A percentile compares a stretch with the other conserved stretches of the same genome.
These are phyloP conservation scores for Echiichthys vipera DNA, from an alignment of 2,797 vertebrate species.

Conservation along the genomic window DNA sequence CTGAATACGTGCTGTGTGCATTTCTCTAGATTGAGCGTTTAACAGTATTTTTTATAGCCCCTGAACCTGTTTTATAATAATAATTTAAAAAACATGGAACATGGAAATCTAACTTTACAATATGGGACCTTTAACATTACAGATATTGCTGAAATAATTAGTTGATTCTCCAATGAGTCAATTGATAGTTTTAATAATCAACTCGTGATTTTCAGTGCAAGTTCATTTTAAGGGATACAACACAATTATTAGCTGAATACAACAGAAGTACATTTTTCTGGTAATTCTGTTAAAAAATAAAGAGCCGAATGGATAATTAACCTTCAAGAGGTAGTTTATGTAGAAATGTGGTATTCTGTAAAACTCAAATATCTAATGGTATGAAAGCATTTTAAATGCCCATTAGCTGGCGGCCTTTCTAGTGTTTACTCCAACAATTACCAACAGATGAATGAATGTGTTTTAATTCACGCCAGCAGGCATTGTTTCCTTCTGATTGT, in stretches of 20 bases:
- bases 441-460: constrained; percentile 54
- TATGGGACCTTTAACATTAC: not conserved
- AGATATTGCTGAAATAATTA: not conserved
- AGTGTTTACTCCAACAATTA: constrained; percentile 50
- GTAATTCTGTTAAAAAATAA: constrained; percentile 10
- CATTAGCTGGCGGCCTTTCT: constrained; percentile 27
- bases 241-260: too few relatives aligned
- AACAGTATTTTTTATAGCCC: too few relatives aligned
- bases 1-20: too few relatives aligned
- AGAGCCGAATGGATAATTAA: not conserved
- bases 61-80: too few relatives aligned
- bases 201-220: too few relatives aligned
- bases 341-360: not conserved
- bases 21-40: too few relatives aligned
- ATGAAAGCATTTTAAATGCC: constrained; percentile 32
- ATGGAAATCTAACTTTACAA: too few relatives aligned
- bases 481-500: constrained; percentile 61
- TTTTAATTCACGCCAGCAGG: constrained; percentile 61
- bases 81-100: too few relatives aligned
- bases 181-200: too few relatives aligned
- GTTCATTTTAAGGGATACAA: too few relatives aligned
- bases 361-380: constrained; percentile 1
- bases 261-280: not conserved
- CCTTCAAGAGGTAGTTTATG: constrained; percentile 3
- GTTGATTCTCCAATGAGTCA: not conserved